Evolutionary conservation across 2,888 invertebrate species (phyloP).

Genomic region (Meghimatium bilineatum): DNA sequence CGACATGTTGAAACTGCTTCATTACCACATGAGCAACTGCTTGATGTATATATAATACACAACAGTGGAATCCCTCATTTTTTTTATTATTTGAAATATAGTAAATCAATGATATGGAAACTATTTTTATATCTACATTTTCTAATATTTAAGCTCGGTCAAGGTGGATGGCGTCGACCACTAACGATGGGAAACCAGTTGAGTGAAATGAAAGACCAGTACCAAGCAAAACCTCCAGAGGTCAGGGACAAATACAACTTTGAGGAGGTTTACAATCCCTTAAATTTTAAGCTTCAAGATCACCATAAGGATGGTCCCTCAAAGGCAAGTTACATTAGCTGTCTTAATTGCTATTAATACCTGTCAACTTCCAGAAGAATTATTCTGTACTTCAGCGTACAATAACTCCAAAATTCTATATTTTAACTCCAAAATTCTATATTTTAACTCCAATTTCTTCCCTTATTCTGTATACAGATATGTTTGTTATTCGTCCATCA

Average conservation of each 20-base stretch:
- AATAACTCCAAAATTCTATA: too few species aligned
- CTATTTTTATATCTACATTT: not conserved
- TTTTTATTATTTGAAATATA: too few species aligned
- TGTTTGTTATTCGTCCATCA: too few species aligned
- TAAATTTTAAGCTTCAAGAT: slow-evolving; percentile 71
- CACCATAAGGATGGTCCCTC: slow-evolving; percentile 76
- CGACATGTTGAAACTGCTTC: too few species aligned
- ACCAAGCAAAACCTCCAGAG: slow-evolving; percentile 62
- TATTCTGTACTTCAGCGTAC: too few species aligned
- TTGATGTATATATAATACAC: too few species aligned
- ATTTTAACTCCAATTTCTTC: too few species aligned
- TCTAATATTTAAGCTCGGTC: slow-evolving; percentile 68
- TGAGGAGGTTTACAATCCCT: slow-evolving; percentile 71
- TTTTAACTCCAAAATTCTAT: too few species aligned
- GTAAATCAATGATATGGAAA: not conserved
- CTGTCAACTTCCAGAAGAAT: too few species aligned
- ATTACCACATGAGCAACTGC: too few species aligned
- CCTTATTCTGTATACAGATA: too few species aligned
- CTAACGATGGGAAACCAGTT: slow-evolving; percentile 77
- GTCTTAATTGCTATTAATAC: not conserved
- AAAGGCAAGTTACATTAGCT: slow-evolving; percentile 63
- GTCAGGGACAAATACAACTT: slow-evolving; percentile 67
- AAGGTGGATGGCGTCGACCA: slow-evolving; percentile 75
- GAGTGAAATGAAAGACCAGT: slow-evolving; percentile 75
- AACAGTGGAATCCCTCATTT: too few species aligned